Base-by-base conservation (phyloP, 1,140 invertebrate genomes). In the Thereuonema tuberculata region DNA sequence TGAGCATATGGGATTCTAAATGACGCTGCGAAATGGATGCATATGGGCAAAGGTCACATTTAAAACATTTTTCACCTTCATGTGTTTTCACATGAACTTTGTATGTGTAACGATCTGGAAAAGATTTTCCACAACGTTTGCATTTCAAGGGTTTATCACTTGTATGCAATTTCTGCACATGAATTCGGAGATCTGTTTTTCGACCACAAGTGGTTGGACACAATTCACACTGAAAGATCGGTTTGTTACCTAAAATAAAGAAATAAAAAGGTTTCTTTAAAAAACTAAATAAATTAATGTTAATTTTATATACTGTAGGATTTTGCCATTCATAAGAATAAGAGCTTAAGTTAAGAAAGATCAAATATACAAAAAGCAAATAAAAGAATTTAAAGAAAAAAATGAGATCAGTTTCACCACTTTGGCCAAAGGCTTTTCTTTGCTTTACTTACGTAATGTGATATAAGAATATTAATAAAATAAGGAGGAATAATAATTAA, bases 61-160 rank as follows among this genome's bases (percentile, higher is more conserved):
- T 93, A 77, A 88, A 98, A 74, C 93, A 97, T 71, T 97, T 97
- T 74, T 98, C 93, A 1, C 93, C 93, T 71, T 97, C 93, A 68
- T 98, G 94, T 1, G 89, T 89, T 78, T 93, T 86, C 65, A 80
- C 79, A 69, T 87, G 85, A 50, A 85, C 64, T 47, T 59, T 62
- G 55, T 58, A 61, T 5, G 75, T 76, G 63, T 83, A 84, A 48
- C 82, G 78, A 74, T 98, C 93, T 0, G 92, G 89, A 73, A 95
- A 94, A 59, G 83, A 81, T 76, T 95, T 92, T 1, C 86, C 86
- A 74, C 93, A 98, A 66, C 92, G 80, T 72, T 91, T 93, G 74
- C 93, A 98, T 62, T 86, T 85, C 1, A 96, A 72, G 0, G 92
- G 92, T 69, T 87, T 86, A 67, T 95, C 93, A 14, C 89, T 88